Conservation (phyloP, 2,797 vertebrate species). For the Neosalanx taihuensis region DNA sequence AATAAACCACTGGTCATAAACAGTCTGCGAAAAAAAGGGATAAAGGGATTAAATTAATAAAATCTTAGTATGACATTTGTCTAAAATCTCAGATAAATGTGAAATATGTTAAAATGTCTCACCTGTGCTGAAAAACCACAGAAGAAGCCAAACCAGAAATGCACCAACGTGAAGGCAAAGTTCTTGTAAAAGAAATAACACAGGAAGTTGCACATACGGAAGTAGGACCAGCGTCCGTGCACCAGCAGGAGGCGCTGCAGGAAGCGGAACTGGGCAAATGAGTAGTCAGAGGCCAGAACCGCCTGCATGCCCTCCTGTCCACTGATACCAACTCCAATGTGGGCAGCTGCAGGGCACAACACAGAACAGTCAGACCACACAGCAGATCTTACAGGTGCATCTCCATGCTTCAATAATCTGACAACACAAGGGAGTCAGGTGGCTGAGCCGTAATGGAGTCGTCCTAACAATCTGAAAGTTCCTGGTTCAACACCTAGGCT, state of each 20-base stretch:
- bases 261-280: conserved; percentile 79
- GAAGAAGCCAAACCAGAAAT: conserved; percentile 87
- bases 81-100: background rate
- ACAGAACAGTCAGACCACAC: too few relatives aligned
- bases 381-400: too few relatives aligned
- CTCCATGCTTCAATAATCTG: background rate
- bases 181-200: conserved; percentile 88
- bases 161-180: conserved; percentile 81
- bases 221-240: conserved; percentile 81
- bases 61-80: background rate
- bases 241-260: conserved; percentile 80
- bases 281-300: conserved; percentile 80
- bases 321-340: conserved; percentile 80
- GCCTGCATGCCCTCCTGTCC: conserved; percentile 82
- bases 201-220: conserved; percentile 83
- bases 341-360: conserved; percentile 67
- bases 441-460: too few relatives aligned
- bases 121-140: conserved; percentile 84
- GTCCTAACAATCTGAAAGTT: too few relatives aligned
- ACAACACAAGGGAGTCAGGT: too few relatives aligned
- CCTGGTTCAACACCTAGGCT: too few relatives aligned
- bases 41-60: background rate
- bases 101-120: conserved; percentile 24
- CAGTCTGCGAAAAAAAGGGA: conserved; percentile 68
- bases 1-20: conserved; percentile 88